Evolutionary conservation across 2,797 vertebrate species (phyloP).

Genomic region (Rhinichthys osculus): DNA sequence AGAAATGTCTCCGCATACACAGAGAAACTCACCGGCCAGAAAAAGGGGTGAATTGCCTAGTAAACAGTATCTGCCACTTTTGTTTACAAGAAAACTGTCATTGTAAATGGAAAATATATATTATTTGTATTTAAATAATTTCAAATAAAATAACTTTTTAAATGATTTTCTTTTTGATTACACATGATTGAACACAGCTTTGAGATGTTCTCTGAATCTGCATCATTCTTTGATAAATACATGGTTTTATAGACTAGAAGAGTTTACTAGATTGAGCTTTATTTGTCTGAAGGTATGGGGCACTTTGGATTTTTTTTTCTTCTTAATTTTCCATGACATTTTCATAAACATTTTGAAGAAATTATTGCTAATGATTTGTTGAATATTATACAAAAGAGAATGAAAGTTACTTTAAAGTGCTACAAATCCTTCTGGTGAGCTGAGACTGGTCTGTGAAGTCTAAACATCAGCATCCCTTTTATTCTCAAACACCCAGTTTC

Average conservation of each 20-base stretch:
- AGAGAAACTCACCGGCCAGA: constrained; percentile 45
- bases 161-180: constrained; percentile 60
- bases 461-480: neutral
- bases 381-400: neutral
- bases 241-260: neutral
- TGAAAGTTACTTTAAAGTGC: neutral
- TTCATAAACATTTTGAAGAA: neutral
- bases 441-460: neutral
- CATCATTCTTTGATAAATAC: neutral
- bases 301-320: neutral
- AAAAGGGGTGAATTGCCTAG: constrained; percentile 67
- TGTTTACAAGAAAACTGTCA: constrained; percentile 91
- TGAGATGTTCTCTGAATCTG: neutral
- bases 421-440: neutral
- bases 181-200: neutral
- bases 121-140: constrained; percentile 97
- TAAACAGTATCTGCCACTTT: constrained; percentile 83
- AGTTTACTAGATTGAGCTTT: neutral
- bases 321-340: neutral
- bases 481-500: neutral
- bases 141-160: constrained; percentile 90
- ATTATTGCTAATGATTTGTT: neutral
- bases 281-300: neutral
- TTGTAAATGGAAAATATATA: constrained; percentile 89
- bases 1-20: constrained; percentile 34